Percentiles rank a stretch among this genome's conserved stretches.
These are phyloP conservation scores for Coelinius sp. DNA, from an alignment of 2,888 invertebrate species.

Conservation along the genomic window DNA sequence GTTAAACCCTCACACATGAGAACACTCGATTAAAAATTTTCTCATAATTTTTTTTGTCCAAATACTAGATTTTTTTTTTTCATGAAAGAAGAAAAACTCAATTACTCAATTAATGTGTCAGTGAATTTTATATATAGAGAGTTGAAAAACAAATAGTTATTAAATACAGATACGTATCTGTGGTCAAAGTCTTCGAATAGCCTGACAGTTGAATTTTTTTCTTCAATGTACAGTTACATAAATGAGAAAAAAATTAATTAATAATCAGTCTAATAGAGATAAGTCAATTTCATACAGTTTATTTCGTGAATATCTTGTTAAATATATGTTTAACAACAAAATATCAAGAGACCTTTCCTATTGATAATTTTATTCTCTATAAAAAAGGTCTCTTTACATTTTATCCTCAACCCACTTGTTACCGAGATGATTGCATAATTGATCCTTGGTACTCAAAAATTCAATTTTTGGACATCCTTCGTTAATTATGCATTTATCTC, in stretches of 20 bases:
- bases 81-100: background rate
- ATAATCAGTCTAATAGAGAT: background rate
- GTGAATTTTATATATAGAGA: conserved; percentile 23
- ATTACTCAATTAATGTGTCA: conserved; percentile 19
- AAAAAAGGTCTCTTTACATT: too few species aligned
- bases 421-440: background rate
- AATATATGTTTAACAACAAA: background rate
- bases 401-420: background rate
- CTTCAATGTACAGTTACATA: conserved; percentile 17
- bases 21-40: background rate
- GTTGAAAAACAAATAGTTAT: conserved; percentile 18
- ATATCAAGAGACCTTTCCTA: background rate
- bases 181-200: conserved; percentile 22
- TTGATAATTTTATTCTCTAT: too few species aligned
- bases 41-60: background rate
- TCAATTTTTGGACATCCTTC: background rate
- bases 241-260: background rate
- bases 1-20: conserved; percentile 14
- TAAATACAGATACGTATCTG: conserved; percentile 23
- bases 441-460: too few species aligned
- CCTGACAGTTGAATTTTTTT: conserved; percentile 17
- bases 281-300: background rate
- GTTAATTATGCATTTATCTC: background rate
- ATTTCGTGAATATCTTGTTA: background rate
- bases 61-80: conserved; percentile 16